Evolutionary conservation across 2,888 invertebrate species (phyloP).

Genomic region (Octodonta nipae): DNA sequence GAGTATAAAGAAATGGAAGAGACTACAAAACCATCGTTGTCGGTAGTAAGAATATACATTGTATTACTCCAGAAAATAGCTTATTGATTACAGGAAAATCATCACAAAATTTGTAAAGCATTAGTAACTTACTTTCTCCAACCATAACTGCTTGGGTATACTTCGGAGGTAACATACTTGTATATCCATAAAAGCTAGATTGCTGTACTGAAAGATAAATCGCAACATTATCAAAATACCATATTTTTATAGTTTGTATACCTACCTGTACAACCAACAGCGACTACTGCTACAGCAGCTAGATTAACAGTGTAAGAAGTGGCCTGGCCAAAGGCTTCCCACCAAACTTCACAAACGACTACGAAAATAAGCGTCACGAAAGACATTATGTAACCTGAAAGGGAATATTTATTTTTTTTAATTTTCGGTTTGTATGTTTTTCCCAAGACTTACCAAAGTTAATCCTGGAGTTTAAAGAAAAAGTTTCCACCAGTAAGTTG

Average conservation of each 20-base stretch:
- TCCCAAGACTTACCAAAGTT: slow-evolving; percentile 54
- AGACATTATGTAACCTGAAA: slow-evolving; percentile 71
- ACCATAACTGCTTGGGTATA: slow-evolving; percentile 93
- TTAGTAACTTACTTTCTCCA: slow-evolving; percentile 61
- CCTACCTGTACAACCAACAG: slow-evolving; percentile 70
- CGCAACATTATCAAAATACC: slow-evolving; percentile 4
- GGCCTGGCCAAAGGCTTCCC: slow-evolving; percentile 65
- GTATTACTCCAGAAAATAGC: too few species aligned
- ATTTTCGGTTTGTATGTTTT: too few species aligned
- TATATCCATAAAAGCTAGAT: slow-evolving; percentile 87
- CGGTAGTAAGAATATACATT: too few species aligned
- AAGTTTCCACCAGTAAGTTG: slow-evolving; percentile 69
- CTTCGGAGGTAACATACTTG: slow-evolving; percentile 76
- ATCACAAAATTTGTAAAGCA: background rate
- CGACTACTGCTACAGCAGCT: slow-evolving; percentile 70
- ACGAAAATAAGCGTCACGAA: slow-evolving; percentile 71
- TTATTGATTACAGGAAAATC: too few species aligned
- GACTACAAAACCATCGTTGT: too few species aligned
- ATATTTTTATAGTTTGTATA: background rate
- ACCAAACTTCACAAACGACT: slow-evolving; percentile 73
- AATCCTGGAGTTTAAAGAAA: slow-evolving; percentile 70
- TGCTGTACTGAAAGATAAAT: slow-evolving; percentile 56
- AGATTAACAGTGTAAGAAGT: slow-evolving; percentile 74
- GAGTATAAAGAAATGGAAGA: too few species aligned
- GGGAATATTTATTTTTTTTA: too few species aligned